phyloP scores from a whole-genome alignment of 1,140 invertebrate species.

The Camponotus pennsylvanicus region DNA sequence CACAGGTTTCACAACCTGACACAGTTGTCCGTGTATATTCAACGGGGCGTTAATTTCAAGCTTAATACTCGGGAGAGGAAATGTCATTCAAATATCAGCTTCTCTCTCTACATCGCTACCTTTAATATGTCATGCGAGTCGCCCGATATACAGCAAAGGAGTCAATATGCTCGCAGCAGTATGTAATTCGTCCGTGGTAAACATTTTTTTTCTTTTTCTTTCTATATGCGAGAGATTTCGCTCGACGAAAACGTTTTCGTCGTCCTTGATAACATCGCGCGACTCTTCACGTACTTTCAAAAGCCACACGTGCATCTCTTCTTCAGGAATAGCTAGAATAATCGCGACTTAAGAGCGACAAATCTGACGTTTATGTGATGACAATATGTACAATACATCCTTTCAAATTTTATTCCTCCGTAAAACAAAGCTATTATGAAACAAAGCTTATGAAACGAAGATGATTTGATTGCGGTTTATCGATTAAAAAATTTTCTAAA shows the following conservation, averaged over 20 bases:
- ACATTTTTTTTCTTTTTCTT: not conserved
- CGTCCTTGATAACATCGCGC: constrained; percentile 2
- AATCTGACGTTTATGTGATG: no score
- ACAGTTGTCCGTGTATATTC: constrained; percentile 29
- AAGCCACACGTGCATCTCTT: not conserved
- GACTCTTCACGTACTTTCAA: not conserved
- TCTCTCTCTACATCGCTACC: constrained; percentile 16
- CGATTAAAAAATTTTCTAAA: not conserved
- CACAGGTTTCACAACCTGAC: constrained; percentile 30
- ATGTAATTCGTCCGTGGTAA: constrained; percentile 24
- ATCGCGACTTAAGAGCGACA: no score
- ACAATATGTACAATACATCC: no score
- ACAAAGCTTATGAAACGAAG: not conserved
- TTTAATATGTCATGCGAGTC: constrained; percentile 20
- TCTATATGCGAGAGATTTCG: not conserved
- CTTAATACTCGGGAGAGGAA: constrained; percentile 58
- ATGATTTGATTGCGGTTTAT: no score
- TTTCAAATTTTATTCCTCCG: not conserved
- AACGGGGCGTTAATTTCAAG: constrained; percentile 60
- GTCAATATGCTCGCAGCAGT: constrained; percentile 33
- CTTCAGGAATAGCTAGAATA: not conserved
- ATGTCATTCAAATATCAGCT: constrained; percentile 66
- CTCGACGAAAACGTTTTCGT: not conserved
- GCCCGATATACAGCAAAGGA: constrained; percentile 40
- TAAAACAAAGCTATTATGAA: not conserved